Percentiles rank a stretch among this genome's conserved stretches.
Evolutionary conservation across 1,140 invertebrate species (phyloP).

Genomic region (Drosophila virilis): DNA sequence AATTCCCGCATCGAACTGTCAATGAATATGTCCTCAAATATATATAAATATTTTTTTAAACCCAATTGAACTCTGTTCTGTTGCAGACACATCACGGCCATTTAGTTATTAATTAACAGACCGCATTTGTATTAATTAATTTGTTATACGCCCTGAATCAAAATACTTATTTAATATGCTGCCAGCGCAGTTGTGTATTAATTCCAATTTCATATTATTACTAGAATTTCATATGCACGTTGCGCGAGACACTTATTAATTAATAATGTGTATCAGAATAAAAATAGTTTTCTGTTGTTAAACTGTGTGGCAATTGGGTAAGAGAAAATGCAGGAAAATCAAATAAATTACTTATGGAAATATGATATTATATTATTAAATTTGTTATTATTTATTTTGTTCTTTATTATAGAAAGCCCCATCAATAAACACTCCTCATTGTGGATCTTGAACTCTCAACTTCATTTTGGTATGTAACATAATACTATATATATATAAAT

Average conservation of each 20-base stretch:
- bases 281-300: not conserved
- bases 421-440: too few species aligned
- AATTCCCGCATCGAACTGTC: slow-evolving; percentile 23
- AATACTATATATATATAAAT: too few species aligned
- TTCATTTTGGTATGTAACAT: too few species aligned
- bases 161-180: slow-evolving; percentile 40
- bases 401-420: too few species aligned
- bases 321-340: not conserved
- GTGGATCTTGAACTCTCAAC: too few species aligned
- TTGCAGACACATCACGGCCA: slow-evolving; percentile 50
- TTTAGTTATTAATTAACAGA: slow-evolving; percentile 68
- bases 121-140: slow-evolving; percentile 59
- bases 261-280: slow-evolving; percentile 8
- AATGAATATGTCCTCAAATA: slow-evolving; percentile 1
- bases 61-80: slow-evolving; percentile 1
- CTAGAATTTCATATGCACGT: slow-evolving; percentile 12
- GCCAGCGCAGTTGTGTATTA: slow-evolving; percentile 2
- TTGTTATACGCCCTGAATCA: slow-evolving; percentile 17
- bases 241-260: slow-evolving; percentile 41
- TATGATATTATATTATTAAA: too few species aligned
- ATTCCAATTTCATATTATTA: slow-evolving; percentile 32
- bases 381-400: not conserved
- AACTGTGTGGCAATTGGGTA: not conserved
- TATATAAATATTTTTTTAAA: slow-evolving; percentile 5
- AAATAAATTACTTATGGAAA: too few species aligned